These are phyloP conservation scores for Stenoptilia bipunctidactyla DNA, from an alignment of 2,888 invertebrate species.

Conservation along the genomic window DNA sequence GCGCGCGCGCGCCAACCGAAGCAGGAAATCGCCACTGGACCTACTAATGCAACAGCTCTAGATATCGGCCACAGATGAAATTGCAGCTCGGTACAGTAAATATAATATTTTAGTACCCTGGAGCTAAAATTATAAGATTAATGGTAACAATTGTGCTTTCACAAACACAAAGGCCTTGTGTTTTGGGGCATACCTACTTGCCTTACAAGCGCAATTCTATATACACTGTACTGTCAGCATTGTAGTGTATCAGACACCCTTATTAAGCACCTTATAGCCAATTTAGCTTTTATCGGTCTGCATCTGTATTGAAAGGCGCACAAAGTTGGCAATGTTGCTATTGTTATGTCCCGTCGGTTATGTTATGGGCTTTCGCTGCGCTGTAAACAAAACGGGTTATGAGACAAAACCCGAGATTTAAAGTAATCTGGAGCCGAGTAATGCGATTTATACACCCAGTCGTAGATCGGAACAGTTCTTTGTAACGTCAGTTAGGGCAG, in stretches of 20 bases:
- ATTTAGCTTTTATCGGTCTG: constrained; percentile 52
- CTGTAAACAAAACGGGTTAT: constrained; percentile 49
- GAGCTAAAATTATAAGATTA: not conserved
- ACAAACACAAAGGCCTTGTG: no score
- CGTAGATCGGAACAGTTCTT: constrained; percentile 21
- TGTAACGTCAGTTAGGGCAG: constrained; percentile 5
- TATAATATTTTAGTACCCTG: not conserved
- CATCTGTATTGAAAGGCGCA: constrained; percentile 41
- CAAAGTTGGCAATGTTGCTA: constrained; percentile 35
- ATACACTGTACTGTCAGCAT: not conserved
- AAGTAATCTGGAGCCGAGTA: constrained; percentile 36
- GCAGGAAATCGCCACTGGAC: not conserved
- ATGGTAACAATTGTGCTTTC: no score
- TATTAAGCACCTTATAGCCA: constrained; percentile 43
- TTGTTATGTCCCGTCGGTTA: constrained; percentile 53
- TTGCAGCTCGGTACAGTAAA: not conserved
- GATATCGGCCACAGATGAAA: constrained; percentile 3
- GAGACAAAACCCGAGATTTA: constrained; percentile 40
- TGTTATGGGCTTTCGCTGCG: constrained; percentile 23
- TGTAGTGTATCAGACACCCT: constrained; percentile 22
- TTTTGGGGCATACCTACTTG: no score
- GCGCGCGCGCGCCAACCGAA: not conserved
- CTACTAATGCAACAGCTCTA: not conserved
- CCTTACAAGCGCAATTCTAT: no score
- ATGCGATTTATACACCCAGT: constrained; percentile 23